phyloP scores from a whole-genome alignment of 2,113 vertebrate species.

The Vireo altiloquus region DNA sequence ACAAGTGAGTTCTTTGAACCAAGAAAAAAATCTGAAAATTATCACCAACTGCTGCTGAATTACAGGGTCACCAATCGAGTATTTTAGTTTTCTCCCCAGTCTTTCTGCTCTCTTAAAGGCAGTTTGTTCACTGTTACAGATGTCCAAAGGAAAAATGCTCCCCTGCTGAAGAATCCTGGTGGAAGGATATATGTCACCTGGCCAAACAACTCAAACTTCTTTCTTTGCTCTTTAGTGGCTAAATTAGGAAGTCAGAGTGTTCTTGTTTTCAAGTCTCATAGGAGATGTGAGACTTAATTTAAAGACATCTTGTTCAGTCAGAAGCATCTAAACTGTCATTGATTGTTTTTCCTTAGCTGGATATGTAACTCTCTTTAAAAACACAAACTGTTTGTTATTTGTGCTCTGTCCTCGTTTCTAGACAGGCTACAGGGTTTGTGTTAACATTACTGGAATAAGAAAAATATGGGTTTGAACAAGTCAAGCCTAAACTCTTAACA shows the following conservation, averaged over 20 bases:
- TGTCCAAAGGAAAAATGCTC: not conserved
- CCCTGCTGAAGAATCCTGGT: not conserved
- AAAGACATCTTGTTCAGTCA: slow-evolving; percentile 57
- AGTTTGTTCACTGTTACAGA: not conserved
- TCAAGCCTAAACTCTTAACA: not conserved
- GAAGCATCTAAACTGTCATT: slow-evolving; percentile 35
- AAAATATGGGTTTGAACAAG: not conserved
- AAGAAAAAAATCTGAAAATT: not conserved
- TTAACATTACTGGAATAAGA: not conserved
- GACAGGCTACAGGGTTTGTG: not conserved
- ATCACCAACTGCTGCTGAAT: not conserved
- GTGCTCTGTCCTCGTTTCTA: not conserved
- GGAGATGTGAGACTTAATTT: slow-evolving; percentile 37
- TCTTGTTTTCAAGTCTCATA: not conserved
- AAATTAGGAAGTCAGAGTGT: slow-evolving; percentile 12
- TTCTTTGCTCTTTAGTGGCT: not conserved
- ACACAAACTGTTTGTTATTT: not conserved
- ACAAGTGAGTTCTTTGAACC: not conserved
- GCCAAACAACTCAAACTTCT: not conserved
- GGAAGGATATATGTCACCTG: not conserved
- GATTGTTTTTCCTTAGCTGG: slow-evolving; percentile 18
- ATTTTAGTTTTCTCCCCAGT: not conserved
- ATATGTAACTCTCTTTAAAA: not conserved
- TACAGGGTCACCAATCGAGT: not conserved
- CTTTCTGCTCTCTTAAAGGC: not conserved